These are phyloP conservation scores for Silurus lanzhouensis DNA, from an alignment of 2,797 vertebrate species.

Conservation along the genomic window DNA sequence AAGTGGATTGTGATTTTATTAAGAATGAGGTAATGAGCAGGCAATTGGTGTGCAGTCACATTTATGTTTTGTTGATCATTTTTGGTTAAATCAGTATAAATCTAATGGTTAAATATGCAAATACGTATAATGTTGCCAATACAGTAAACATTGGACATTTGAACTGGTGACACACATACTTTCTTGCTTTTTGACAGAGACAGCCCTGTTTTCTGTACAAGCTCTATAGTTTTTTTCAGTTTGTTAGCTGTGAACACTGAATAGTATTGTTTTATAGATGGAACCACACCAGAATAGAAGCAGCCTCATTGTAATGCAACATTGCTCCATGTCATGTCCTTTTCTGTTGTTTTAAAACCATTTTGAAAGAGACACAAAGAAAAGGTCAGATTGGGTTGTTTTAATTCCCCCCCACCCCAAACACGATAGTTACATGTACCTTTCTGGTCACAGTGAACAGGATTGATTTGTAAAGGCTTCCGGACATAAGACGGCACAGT, in stretches of 20 bases:
- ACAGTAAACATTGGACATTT: neutral
- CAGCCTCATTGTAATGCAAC: conserved; percentile 50
- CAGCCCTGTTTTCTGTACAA: neutral
- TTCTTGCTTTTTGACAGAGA: neutral
- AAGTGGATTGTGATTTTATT: neutral
- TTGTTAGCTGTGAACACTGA: neutral
- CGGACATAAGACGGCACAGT: conserved; percentile 38
- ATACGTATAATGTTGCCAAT: neutral
- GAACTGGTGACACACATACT: neutral
- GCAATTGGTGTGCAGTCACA: neutral
- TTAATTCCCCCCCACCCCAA: conserved; percentile 51
- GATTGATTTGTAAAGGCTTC: conserved; percentile 54
- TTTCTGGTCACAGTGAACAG: conserved; percentile 53
- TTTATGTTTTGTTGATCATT: neutral
- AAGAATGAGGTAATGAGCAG: neutral
- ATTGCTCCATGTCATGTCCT: conserved; percentile 26
- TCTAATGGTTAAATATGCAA: neutral
- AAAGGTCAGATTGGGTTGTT: conserved; percentile 54
- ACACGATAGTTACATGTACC: conserved; percentile 54
- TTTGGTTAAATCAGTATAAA: neutral
- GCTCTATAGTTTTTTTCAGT: neutral
- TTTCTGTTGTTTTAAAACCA: conserved; percentile 41
- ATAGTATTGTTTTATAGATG: neutral
- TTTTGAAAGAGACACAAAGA: conserved; percentile 53
- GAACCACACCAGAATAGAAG: neutral